Conservation (phyloP, 2,113 vertebrate species). For the Desmodus rotundus region DNA sequence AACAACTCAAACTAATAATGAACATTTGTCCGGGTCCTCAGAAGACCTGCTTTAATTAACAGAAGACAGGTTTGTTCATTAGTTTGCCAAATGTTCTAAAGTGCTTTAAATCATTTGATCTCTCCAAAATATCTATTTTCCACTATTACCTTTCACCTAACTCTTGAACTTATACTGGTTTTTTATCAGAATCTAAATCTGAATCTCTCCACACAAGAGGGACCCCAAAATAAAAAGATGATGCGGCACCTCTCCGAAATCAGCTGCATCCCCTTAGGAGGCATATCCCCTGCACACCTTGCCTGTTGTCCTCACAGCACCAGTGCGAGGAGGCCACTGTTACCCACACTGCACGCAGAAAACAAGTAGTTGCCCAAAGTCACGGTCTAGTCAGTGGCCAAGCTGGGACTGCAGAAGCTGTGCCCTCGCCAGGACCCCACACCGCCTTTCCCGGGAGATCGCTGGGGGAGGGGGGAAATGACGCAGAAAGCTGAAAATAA, state of each 20-base stretch:
- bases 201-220: not conserved
- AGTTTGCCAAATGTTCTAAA: not conserved
- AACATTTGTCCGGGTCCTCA: not conserved
- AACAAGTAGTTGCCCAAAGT: not conserved
- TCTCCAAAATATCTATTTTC: not conserved
- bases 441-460: not conserved
- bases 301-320: not conserved
- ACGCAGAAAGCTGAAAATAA: not conserved
- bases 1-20: not conserved
- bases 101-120: not conserved
- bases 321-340: not conserved
- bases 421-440: not conserved
- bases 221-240: not conserved
- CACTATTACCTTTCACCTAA: not conserved
- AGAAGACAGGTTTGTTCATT: not conserved
- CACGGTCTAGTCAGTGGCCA: not conserved
- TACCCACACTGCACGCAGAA: not conserved
- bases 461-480: not conserved
- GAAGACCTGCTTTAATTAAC: not conserved
- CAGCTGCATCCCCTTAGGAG: not conserved
- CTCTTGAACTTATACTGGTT: not conserved
- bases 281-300: fast-evolving
- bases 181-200: not conserved
- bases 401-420: not conserved
- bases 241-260: not conserved